These are phyloP conservation scores for Bombyx huttoni DNA, from an alignment of 2,888 invertebrate species.

Conservation along the genomic window DNA sequence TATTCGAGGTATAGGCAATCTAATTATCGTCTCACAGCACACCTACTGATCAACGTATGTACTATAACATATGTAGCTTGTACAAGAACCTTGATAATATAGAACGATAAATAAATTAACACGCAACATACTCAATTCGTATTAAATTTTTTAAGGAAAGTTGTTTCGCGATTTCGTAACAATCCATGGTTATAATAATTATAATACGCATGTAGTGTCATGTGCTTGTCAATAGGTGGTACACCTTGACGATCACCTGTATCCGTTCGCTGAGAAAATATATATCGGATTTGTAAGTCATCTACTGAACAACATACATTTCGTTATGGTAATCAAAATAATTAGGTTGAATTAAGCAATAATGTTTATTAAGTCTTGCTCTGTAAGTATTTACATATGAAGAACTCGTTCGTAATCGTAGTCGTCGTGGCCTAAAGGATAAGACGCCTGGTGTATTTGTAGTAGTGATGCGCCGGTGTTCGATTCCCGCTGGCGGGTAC, in stretches of 20 bases:
- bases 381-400: not conserved
- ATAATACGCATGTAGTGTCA: not conserved
- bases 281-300: not conserved
- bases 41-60: not conserved
- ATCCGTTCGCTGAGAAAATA: not conserved
- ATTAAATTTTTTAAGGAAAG: constrained; percentile 1
- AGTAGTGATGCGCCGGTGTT: too few relatives aligned
- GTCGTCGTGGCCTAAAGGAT: too few relatives aligned
- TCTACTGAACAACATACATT: not conserved
- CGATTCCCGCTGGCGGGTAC: too few relatives aligned
- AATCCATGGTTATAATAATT: not conserved
- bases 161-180: constrained; percentile 5
- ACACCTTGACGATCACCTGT: not conserved
- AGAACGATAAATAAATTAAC: not conserved
- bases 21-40: too few relatives aligned
- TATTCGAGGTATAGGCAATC: too few relatives aligned
- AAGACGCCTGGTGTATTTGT: too few relatives aligned
- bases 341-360: constrained; percentile 1
- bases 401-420: not conserved
- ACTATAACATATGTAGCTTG: not conserved
- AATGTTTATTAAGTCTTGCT: not conserved
- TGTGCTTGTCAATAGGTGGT: not conserved
- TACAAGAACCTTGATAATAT: not conserved
- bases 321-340: constrained; percentile 3
- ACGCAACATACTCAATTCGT: not conserved